Evolutionary conservation across 2,797 vertebrate species (phyloP).

Genomic region (Nyctibius grandis): DNA sequence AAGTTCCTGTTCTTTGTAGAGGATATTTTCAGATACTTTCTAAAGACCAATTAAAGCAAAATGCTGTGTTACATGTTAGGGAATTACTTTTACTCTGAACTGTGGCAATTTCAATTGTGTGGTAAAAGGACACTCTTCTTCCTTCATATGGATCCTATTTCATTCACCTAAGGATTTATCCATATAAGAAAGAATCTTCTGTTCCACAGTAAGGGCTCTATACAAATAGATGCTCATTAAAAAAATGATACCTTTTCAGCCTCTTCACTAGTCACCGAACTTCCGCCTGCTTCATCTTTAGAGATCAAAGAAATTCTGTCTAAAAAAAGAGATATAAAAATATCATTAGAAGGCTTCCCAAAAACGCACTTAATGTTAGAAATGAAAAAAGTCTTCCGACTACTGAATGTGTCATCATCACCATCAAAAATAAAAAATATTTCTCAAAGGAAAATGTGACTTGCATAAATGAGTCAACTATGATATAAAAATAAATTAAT

Average conservation of each 20-base stretch:
- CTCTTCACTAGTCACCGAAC: constrained; percentile 81
- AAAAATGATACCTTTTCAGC: constrained; percentile 81
- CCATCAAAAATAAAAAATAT: not conserved
- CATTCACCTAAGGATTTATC: not conserved
- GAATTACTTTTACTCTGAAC: not conserved
- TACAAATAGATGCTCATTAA: not conserved
- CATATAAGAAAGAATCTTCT: not conserved
- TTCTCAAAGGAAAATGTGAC: constrained; percentile 26
- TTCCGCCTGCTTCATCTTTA: constrained; percentile 85
- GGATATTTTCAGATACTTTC: not conserved
- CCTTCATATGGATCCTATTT: not conserved
- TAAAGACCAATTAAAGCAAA: not conserved
- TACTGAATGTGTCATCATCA: constrained; percentile 22
- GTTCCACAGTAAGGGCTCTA: not conserved
- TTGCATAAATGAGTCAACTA: constrained; percentile 45
- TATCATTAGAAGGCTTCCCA: constrained; percentile 12
- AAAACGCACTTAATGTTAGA: not conserved
- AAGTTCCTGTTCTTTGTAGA: not conserved
- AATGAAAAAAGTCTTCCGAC: not conserved
- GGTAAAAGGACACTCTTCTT: not conserved
- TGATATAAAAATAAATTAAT: constrained; percentile 49
- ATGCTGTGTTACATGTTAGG: not conserved
- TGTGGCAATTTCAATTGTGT: not conserved
- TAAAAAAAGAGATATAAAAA: constrained; percentile 39
- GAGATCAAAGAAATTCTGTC: constrained; percentile 89